These are phyloP conservation scores for Palythoa caribaeorum DNA, from an alignment of 92 coral and sea anemone species.

Conservation along the genomic window DNA sequence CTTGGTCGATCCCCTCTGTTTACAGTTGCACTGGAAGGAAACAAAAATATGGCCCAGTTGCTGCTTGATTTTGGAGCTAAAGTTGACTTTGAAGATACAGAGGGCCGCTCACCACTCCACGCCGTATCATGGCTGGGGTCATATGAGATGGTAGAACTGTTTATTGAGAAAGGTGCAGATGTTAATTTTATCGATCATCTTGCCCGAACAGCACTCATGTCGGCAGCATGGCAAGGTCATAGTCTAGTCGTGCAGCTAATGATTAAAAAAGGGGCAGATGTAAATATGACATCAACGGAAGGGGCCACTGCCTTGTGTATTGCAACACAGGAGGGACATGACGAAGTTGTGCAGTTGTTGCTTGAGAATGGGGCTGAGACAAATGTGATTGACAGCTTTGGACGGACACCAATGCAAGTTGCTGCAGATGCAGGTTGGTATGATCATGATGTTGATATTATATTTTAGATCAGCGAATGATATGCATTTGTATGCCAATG, in stretches of 20 bases:
- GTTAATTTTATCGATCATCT: slow-evolving; percentile 79
- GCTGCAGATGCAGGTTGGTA: slow-evolving; percentile 92
- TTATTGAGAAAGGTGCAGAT: slow-evolving; percentile 85
- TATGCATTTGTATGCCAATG: too few species aligned
- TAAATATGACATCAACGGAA: slow-evolving; percentile 84
- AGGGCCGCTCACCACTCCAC: slow-evolving; percentile 92
- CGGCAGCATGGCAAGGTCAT: slow-evolving; percentile 99
- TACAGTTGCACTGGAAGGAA: slow-evolving; percentile 86
- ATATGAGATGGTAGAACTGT: slow-evolving; percentile 82
- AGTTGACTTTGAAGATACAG: slow-evolving; percentile 86
- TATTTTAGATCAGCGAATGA: too few species aligned
- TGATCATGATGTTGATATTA: not conserved
- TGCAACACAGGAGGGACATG: slow-evolving; percentile 98
- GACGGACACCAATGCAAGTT: slow-evolving; percentile 97
- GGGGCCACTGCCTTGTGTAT: slow-evolving; percentile 94
- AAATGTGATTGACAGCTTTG: slow-evolving; percentile 89
- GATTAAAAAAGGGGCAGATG: slow-evolving; percentile 91
- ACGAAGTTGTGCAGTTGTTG: slow-evolving; percentile 94
- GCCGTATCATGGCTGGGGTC: slow-evolving; percentile 96
- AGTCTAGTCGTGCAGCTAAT: slow-evolving; percentile 82
- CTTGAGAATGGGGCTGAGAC: slow-evolving; percentile 90
- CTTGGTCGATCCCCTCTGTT: slow-evolving; percentile 92
- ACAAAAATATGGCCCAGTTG: slow-evolving; percentile 79
- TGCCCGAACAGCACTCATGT: slow-evolving; percentile 96
- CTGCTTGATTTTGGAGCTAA: slow-evolving; percentile 83